Evolutionary conservation across 1,140 invertebrate species (phyloP), one percentile per base, ranked within the genome.

Genomic region (Delia radicum): DNA sequence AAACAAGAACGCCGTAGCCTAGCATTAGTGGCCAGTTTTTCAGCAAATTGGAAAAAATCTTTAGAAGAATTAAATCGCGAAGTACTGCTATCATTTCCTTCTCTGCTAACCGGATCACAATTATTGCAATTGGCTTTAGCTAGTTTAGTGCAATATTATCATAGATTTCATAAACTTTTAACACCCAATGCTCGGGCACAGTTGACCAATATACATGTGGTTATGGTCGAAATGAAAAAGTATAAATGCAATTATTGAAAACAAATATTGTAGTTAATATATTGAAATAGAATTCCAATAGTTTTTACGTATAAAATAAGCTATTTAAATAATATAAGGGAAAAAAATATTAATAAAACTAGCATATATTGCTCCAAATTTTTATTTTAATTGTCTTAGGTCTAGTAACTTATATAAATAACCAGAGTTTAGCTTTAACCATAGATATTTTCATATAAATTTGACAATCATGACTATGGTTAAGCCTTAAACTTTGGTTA

Each of bases 161-260:
- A 99, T 87, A 91, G 97, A 78, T 98, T 99, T 86, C 95, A 97
- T 80, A 99, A 99, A 87, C 90, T 99, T 31, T 86, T 99, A n/a
- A 93, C 94, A 3, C 95, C 96, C 5, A 93, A 94, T 83, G 92
- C 93, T 5, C 90, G 95, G 79, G 92, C 94, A 26, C 96, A 99
- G 87, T 89, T 99, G 24, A 96, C 98, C 0, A 99, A 99, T 86
- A 98, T 99, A 84, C 98, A 99, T 89, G 95, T 98, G 74, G 94
- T 99, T 75, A 99, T 99, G 95, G 96, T 99, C 2, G 98, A 99
- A 90, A 95, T 99, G 55, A 99, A 99, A 87, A 99, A 99, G 90
- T 99, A 98, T 87, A 99, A 95, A 90, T 96, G 91, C 80, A 95
- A 92, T 86, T 94, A 93, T 88, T 94, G 73, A 81, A n/a, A 37